Evolutionary conservation across 1,140 invertebrate species (phyloP), one percentile per base, ranked within the genome.

Genomic region (Maconellicoccus hirsutus): DNA sequence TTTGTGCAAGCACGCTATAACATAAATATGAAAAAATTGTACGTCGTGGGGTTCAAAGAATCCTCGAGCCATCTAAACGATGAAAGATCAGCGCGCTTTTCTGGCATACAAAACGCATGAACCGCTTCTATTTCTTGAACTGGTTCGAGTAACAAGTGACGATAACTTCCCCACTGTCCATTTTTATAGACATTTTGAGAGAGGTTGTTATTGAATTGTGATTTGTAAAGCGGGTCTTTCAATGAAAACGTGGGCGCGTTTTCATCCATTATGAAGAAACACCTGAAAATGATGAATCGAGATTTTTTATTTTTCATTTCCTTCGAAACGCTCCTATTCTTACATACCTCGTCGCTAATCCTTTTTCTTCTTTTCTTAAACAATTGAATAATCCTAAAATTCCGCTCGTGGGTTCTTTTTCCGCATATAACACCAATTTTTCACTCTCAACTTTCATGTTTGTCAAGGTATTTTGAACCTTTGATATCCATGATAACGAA

Each of bases 311-410:
- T 19, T 16, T 16, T 52, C 42, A 52, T 52, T 19, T 19, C 33
- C n/a, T 16, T 14, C 42, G 42, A 52, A 52, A 52, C 29, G 29
- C 3, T 33, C 29, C 12, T 33, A 25, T 38, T 16, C 38, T 33
- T 33, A 12, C 4, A 33, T 73, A 78, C 77, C 74, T 75, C 16
- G 70, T 78, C 10, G 85, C 79, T 73, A 86, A 82, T 70, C 87
- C 86, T 71, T 85, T 84, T 14, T 86, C 84, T 75, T 92, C 90
- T 76, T 82, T 86, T 72, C 85, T 80, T 0, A 91, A 73, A 76
- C 89, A 91, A 69, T 90, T 91, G 0, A 87, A 82, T n/a, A 98
- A 79, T 12, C 95, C 95, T 21, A 96, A 75, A 21, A 95, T 80
- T 25, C 95, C 95, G 79, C 84, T 90, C 0, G 84, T 78, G 16